Evolutionary conservation across 23 tunicate species (phyloP).

Genomic region (Phallusia fumigata): DNA sequence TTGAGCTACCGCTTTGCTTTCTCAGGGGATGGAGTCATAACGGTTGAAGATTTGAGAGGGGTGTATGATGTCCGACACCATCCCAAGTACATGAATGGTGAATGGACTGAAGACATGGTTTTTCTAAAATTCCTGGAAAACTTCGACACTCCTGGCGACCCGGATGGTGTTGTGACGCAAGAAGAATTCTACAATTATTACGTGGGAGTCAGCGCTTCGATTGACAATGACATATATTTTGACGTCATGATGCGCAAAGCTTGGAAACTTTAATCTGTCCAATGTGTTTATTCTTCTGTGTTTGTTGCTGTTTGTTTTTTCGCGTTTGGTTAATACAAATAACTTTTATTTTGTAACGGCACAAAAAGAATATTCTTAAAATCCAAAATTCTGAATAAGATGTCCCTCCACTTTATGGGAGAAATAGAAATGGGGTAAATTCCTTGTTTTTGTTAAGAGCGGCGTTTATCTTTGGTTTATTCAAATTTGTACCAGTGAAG

Average conservation of each 20-base stretch:
- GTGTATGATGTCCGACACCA: slow-evolving; percentile 78
- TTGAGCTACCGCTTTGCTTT: no score
- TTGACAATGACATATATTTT: slow-evolving; percentile 85
- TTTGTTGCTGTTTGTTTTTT: not conserved
- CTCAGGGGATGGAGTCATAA: slow-evolving; percentile 76
- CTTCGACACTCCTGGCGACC: slow-evolving; percentile 74
- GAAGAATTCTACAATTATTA: slow-evolving; percentile 86
- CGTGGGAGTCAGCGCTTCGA: slow-evolving; percentile 87
- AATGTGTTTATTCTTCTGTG: not conserved
- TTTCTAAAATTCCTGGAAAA: slow-evolving; percentile 66
- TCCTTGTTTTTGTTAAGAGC: no score
- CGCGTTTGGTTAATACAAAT: no score
- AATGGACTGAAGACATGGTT: slow-evolving; percentile 87
- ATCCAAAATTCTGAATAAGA: no score
- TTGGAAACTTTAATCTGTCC: slow-evolving; percentile 58
- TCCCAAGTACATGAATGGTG: slow-evolving; percentile 78
- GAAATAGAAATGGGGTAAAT: no score
- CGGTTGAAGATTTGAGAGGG: slow-evolving; percentile 79
- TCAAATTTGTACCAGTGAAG: no score
- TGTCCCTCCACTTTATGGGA: no score
- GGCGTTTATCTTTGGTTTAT: no score
- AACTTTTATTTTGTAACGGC: no score
- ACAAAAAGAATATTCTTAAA: no score
- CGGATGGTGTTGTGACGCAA: slow-evolving; percentile 75
- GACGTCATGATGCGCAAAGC: slow-evolving; percentile 95